Evolutionary conservation across 2,888 invertebrate species (phyloP).

Genomic region (Standfussiana lucernea): DNA sequence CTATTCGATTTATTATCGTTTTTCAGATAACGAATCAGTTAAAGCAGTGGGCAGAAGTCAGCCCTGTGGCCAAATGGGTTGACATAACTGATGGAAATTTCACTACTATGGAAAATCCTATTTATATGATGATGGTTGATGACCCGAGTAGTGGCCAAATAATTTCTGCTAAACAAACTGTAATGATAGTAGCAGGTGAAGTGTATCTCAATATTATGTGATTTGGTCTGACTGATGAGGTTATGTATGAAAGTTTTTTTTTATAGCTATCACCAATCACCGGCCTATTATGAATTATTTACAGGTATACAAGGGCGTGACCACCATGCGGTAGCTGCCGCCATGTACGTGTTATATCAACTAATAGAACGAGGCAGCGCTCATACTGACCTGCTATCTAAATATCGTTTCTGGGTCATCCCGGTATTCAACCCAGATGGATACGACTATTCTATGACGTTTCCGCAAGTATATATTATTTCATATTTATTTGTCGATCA

Average conservation of each 20-base stretch:
- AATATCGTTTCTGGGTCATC: constrained; percentile 86
- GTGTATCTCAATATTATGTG: neutral
- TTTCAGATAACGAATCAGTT: constrained; percentile 81
- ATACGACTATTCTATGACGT: constrained; percentile 87
- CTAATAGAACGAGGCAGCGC: constrained; percentile 83
- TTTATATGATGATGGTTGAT: constrained; percentile 86
- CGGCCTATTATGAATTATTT: constrained; percentile 35
- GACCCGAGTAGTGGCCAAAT: constrained; percentile 87
- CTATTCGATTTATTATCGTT: neutral
- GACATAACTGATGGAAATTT: constrained; percentile 85
- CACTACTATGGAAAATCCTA: constrained; percentile 87
- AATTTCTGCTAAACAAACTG: constrained; percentile 84
- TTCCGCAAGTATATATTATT: constrained; percentile 79
- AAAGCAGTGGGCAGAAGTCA: constrained; percentile 83
- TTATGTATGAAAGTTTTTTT: neutral
- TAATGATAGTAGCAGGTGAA: constrained; percentile 86
- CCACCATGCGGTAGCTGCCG: constrained; percentile 86
- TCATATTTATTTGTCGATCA: neutral
- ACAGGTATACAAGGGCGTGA: constrained; percentile 87
- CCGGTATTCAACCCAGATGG: constrained; percentile 88
- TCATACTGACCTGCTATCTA: constrained; percentile 81
- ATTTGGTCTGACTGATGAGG: neutral
- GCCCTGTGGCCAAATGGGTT: constrained; percentile 83
- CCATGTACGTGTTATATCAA: constrained; percentile 85
- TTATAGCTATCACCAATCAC: neutral